phyloP scores from a whole-genome alignment of 2,888 invertebrate genomes.

The Tanypteryx hageni region DNA sequence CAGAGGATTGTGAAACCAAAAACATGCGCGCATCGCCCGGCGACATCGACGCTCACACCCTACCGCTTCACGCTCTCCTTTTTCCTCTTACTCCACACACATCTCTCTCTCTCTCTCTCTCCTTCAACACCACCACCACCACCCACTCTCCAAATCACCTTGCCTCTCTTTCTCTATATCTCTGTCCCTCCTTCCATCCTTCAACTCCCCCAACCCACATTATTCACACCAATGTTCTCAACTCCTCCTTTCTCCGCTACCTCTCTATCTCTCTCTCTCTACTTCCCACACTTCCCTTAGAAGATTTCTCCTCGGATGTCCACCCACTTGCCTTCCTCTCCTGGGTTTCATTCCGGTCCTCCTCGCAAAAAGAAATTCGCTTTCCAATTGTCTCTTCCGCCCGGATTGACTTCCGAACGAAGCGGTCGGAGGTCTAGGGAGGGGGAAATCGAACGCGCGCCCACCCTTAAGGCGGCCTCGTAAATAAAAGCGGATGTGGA shows the following conservation, averaged over 20 bases:
- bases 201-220: no score
- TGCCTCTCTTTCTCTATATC: no score
- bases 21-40: background rate
- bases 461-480: no score
- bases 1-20: background rate
- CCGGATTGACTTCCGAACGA: background rate
- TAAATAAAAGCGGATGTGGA: no score
- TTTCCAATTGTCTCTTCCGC: background rate
- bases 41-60: background rate
- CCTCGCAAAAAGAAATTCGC: background rate
- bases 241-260: background rate
- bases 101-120: background rate
- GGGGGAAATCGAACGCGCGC: background rate
- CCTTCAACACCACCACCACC: background rate
- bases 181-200: no score
- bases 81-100: background rate
- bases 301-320: background rate
- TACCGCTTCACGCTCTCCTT: background rate
- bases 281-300: background rate
- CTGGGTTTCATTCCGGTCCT: background rate
- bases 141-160: no score
- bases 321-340: background rate
- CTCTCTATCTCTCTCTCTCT: background rate
- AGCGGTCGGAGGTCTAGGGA: background rate
- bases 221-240: no score